Evolutionary conservation across 2,888 invertebrate genomes (phyloP), one percentile per base, ranked within the genome.

Genomic region (Cremastinae sp.): DNA sequence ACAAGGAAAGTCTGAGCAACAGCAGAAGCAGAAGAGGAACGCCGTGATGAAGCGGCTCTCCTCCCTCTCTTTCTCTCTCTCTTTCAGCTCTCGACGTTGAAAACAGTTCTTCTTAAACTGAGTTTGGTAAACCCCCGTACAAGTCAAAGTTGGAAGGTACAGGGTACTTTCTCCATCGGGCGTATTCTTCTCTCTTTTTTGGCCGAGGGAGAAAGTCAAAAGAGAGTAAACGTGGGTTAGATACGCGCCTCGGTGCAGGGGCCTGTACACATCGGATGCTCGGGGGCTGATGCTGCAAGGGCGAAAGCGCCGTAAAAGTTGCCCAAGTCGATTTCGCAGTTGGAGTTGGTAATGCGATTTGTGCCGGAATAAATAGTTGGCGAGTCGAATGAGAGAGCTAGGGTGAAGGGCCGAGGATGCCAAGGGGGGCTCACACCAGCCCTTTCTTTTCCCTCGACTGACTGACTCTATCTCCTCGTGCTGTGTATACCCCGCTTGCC

Each of bases 321-420:
- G 86, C 84, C 75, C 84, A 88, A 89, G 89, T 89, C 89, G 88
- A 89, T 89, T 89, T 89, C 89, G 88, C 87, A 88, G 88, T 87
- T 88, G 84, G 87, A 89, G 87, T 89, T 89, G 88, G 88, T 89
- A 89, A 89, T 89, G 87, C 89, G 88, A 89, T 89, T 89, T 89
- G 88, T 85, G 88, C 86, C 84, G 86, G 87, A 89, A 89, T 88
- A 89, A 88, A 89, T 85, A 86, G 85, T 84, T 81, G 71, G 81
- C 79, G 80, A 82, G 77, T 75, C 73, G 79, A 79, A 80, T 78
- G 78, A 65, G 20, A 28, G n/a, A n/a, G n/a, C n/a, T n/a, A n/a
- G n/a, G 51, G 54, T 18, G 53, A 49, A 38, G 38, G 65, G 12
- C n/a, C 45, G 36, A 41, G 47, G 62, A 47, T 14, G n/a, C 38